Conservation (phyloP, 2,113 vertebrate species). For the Conger conger region DNA sequence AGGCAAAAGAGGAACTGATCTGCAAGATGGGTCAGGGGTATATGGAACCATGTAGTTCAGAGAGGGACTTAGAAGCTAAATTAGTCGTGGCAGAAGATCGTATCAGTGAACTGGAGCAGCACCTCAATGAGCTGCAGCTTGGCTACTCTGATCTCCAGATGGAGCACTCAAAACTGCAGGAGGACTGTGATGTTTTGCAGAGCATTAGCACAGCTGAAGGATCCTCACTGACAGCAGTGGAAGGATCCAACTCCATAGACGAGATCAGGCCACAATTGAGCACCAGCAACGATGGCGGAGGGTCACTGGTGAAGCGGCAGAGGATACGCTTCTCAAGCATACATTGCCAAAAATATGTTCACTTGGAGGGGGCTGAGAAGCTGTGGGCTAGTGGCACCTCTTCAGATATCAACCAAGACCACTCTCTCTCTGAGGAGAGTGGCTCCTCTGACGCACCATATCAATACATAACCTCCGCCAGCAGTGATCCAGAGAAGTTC, state of each 20-base stretch:
- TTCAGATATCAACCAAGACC: constrained; percentile 72
- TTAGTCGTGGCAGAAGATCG: constrained; percentile 69
- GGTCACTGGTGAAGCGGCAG: constrained; percentile 77
- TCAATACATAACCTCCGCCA: constrained; percentile 51
- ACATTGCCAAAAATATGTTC: constrained; percentile 88
- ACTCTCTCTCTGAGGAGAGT: constrained; percentile 67
- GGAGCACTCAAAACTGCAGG: constrained; percentile 58
- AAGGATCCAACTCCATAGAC: constrained; percentile 19
- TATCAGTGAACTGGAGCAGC: constrained; percentile 66
- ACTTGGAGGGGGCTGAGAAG: constrained; percentile 69
- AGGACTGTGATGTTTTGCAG: constrained; percentile 54
- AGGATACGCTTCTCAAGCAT: constrained; percentile 90
- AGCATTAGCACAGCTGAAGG: constrained; percentile 48
- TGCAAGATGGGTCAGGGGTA: constrained; percentile 64
- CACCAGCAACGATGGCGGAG: constrained; percentile 64
- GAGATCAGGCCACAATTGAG: constrained; percentile 50
- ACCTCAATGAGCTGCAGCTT: constrained; percentile 64
- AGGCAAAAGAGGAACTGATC: constrained; percentile 79
- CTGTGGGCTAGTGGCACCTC: constrained; percentile 69
- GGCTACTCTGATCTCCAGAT: constrained; percentile 61
- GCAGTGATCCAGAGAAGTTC: constrained; percentile 81
- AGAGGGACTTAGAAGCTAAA: constrained; percentile 64
- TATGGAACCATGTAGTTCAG: constrained; percentile 59
- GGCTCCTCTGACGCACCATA: constrained; percentile 68
- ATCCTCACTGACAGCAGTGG: constrained; percentile 33